Evolutionary conservation across 37 sponge, comb jelly and placozoan genomes (phyloP).

Genomic region (Petrosia ficiformis): DNA sequence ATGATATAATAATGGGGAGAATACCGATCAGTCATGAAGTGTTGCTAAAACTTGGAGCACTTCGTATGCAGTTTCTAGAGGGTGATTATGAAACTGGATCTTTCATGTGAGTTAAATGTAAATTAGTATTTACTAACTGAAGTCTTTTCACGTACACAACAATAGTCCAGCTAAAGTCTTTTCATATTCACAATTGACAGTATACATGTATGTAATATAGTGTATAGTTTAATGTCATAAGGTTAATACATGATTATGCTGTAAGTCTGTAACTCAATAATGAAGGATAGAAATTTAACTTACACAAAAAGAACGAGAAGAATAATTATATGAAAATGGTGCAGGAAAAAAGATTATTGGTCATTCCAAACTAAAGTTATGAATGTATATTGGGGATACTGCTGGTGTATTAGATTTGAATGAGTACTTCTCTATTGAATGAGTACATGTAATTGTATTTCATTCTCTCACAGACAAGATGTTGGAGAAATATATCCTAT

Average conservation of each 20-base stretch:
- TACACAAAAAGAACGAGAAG: too few relatives aligned
- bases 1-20: slow-evolving; percentile 60
- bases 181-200: too few relatives aligned
- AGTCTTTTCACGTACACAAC: too few relatives aligned
- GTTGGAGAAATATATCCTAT: slow-evolving; percentile 62
- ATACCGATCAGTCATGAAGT: slow-evolving; percentile 61
- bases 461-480: slow-evolving; percentile 42
- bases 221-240: too few relatives aligned
- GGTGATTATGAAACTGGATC: slow-evolving; percentile 68
- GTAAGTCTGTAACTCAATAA: background rate
- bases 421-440: background rate
- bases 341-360: too few relatives aligned
- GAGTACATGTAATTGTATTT: background rate
- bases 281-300: background rate
- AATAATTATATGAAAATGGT: too few relatives aligned
- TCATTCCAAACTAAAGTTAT: too few relatives aligned
- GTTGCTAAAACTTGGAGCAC: slow-evolving; percentile 77
- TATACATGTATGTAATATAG: too few relatives aligned
- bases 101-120: slow-evolving; percentile 37
- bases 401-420: background rate
- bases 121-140: background rate
- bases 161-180: too few relatives aligned
- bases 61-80: slow-evolving; percentile 77
- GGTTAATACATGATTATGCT: too few relatives aligned
- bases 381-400: too few relatives aligned